Percentiles rank a stretch among this genome's conserved stretches.
Conservation (phyloP, 2,113 vertebrate genomes). For the Bombycilla garrulus region DNA sequence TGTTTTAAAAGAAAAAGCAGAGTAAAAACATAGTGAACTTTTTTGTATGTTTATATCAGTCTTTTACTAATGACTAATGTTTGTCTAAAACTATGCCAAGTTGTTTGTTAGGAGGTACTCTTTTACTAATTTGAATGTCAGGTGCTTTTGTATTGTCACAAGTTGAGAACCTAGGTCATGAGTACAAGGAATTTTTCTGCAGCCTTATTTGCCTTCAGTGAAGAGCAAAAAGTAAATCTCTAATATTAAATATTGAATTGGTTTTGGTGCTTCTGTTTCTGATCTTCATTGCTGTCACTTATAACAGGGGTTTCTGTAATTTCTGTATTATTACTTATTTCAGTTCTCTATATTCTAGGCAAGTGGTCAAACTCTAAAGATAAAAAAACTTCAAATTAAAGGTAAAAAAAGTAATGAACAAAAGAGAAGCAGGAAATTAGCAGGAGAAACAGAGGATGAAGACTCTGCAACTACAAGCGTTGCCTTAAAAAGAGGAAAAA, state of each 20-base stretch:
- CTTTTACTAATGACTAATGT: background rate
- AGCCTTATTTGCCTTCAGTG: background rate
- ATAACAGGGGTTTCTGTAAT: background rate
- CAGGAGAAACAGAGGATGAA: slow-evolving; percentile 83
- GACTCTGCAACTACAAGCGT: slow-evolving; percentile 81
- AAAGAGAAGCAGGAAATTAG: slow-evolving; percentile 87
- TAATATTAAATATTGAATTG: background rate
- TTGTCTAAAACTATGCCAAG: background rate
- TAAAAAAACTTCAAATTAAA: slow-evolving; percentile 84
- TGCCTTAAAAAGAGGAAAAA: slow-evolving; percentile 86
- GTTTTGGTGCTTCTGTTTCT: background rate
- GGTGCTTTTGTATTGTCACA: background rate
- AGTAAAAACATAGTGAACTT: background rate
- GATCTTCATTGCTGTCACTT: background rate
- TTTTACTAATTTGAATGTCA: background rate
- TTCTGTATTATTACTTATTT: slow-evolving; percentile 17
- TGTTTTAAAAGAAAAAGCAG: background rate
- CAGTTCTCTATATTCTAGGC: slow-evolving; percentile 77
- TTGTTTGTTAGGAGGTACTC: background rate
- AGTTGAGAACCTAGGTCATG: background rate
- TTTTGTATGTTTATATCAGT: background rate
- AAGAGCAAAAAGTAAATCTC: background rate
- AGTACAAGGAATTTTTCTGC: background rate
- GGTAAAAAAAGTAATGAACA: slow-evolving; percentile 85
- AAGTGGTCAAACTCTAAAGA: slow-evolving; percentile 90